Base-by-base conservation (phyloP, 2,113 vertebrate genomes). In the Planiliza haematocheilus region DNA sequence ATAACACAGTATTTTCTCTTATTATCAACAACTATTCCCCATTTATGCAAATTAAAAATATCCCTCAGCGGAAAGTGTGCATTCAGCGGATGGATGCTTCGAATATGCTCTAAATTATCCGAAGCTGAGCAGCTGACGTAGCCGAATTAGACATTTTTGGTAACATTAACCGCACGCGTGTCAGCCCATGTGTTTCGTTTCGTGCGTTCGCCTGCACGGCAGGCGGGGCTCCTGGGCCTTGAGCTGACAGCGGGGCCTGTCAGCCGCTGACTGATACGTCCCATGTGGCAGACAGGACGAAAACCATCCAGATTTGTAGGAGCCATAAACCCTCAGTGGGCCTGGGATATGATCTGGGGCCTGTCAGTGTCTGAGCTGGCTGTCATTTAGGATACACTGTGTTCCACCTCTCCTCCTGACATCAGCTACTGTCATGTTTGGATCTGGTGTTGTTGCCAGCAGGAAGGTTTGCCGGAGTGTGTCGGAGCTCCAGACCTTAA, bases 321-420 rank as follows among this genome's bases (percentile, higher is more conserved):
- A 68, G 46, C 59, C 57, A 57, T 69, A 41, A 67, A 30, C 57
- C 70, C 86, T 70, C 71, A 39, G 74, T n/a, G 78, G 84, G 81
- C 76, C n/a, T 38, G 39, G 86, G 85, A 78, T 75, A 88, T 81
- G 80, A 90, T 85, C 85, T 80, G 51, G 78, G 53, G 78, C 68
- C 36, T 83, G 86, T 84, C 85, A 77, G 52, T 24, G 74, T 79
- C 34, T 51, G 63, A 64, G 70, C 82, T 46, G 71, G 55, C 88
- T 85, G 86, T 85, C 81, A 87, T 77, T 69, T 58, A 58, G 60
- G 55, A 63, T 69, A n/a, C 61, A 13, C 62, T 73, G 72, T 64
- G 70, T 58, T 77, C 73, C 73, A 72, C 48, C 71, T 78, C 74
- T 58, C 57, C 53, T 60, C 59, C 51, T 66, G 37, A 81, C 79